Percentiles rank a stretch among this genome's conserved stretches.
These are phyloP conservation scores for Limonius californicus DNA, from an alignment of 1,140 invertebrate genomes.

Conservation along the genomic window DNA sequence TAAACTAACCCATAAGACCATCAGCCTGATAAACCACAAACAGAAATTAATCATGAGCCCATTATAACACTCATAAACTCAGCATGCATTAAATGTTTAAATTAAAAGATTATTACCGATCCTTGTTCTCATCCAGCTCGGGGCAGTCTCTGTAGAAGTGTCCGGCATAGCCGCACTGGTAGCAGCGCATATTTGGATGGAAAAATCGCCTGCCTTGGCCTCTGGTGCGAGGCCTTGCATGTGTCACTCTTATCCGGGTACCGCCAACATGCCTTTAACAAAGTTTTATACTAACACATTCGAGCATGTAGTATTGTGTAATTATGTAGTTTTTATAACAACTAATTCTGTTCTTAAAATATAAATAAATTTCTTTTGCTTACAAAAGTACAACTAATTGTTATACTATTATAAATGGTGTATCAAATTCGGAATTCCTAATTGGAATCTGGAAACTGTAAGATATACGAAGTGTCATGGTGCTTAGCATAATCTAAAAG, in stretches of 20 bases:
- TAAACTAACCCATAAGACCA: constrained; percentile 45
- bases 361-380: too few relatives aligned
- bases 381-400: too few relatives aligned
- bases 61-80: constrained; percentile 3
- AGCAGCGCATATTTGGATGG: constrained; percentile 59
- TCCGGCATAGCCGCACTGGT: constrained; percentile 61
- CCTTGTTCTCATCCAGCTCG: constrained; percentile 41
- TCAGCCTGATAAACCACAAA: constrained; percentile 50
- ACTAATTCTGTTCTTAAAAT: too few relatives aligned
- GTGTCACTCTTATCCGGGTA: constrained; percentile 47
- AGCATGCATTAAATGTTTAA: not conserved
- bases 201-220: constrained; percentile 50
- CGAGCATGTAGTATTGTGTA: too few relatives aligned
- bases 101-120: constrained; percentile 5
- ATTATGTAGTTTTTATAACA: too few relatives aligned
- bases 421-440: too few relatives aligned
- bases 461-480: too few relatives aligned
- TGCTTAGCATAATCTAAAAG: too few relatives aligned
- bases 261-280: constrained; percentile 38
- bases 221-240: constrained; percentile 48
- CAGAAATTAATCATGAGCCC: not conserved
- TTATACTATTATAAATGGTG: too few relatives aligned
- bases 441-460: too few relatives aligned
- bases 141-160: constrained; percentile 65
- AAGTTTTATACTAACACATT: too few relatives aligned